Evolutionary conservation across 2,113 vertebrate genomes (phyloP), one percentile per base, ranked within the genome.

Genomic region (Ondatra zibethicus): DNA sequence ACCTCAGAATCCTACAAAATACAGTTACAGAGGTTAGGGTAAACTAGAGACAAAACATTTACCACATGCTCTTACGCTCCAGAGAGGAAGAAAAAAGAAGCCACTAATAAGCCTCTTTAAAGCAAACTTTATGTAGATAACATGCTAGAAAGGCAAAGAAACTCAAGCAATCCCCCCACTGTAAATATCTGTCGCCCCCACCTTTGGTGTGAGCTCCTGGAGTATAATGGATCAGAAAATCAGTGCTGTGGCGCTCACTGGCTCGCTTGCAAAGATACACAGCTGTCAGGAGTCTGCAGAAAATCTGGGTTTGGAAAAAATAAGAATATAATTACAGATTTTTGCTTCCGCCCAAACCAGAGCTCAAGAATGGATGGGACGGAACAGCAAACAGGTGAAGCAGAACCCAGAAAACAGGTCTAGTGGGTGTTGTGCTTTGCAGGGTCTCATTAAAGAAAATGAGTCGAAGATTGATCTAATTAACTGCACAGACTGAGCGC

Each of bases 381-480:
- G 0, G 36, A 77, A 7, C 0, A 31, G 11, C 0, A 10, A 23
- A 87, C 86, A 80, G 68, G 47, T 66, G 33, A 72, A 47, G 82
- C 42, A 81, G 80, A 84, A 93, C 86, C 55, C 73, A 95, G 92
- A 95, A 96, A 98, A 97, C 95, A 96, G 96, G 89, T 97, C 84
- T 47, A 0, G 1, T 65, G 19, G 61, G 77, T 58, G 80, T 47
- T 84, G 75, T 58, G 65, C 72, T 45, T 96, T 68, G 25, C 0
- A 0, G 77, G 73, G 91, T 76, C 91, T 98, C 93, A 97, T 97
- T 98, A 98, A 96, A 97, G 96, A 96, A 97, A 97, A 98, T 94
- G 91, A 97, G 95, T 97, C 73, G 92, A 98, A 98, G 98, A 94
- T 90, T 96, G 94, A 98, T 97, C 61, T 98, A 96, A 98, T 98